These are phyloP conservation scores for Neocrepidodera transversa DNA, from an alignment of 2,888 invertebrate genomes.

Conservation along the genomic window DNA sequence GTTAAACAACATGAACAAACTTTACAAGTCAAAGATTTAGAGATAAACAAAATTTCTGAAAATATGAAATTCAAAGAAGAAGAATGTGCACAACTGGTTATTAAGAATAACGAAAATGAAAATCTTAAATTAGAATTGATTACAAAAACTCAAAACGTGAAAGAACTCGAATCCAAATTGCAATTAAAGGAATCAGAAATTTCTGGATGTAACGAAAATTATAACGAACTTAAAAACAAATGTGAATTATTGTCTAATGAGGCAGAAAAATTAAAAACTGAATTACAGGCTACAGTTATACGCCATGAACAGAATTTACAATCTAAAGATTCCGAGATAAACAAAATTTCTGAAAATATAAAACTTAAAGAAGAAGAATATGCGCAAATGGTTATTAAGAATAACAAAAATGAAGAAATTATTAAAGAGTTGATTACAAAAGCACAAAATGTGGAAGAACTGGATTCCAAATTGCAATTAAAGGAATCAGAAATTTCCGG, in stretches of 20 bases:
- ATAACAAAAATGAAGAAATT: slow-evolving; percentile 52
- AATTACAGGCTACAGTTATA: slow-evolving; percentile 40
- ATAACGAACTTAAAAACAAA: slow-evolving; percentile 45
- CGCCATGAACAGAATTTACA: slow-evolving; percentile 30
- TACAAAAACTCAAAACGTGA: slow-evolving; percentile 15
- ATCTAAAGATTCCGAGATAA: slow-evolving; percentile 16
- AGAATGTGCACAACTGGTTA: too few species aligned
- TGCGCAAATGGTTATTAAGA: too few species aligned
- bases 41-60: slow-evolving; percentile 20
- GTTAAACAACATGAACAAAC: slow-evolving; percentile 34
- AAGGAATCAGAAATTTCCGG: slow-evolving; percentile 61
- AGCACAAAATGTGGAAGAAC: slow-evolving; percentile 52
- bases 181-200: slow-evolving; percentile 59
- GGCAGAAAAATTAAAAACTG: slow-evolving; percentile 44
- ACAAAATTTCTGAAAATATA: slow-evolving; percentile 17
- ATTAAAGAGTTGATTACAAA: slow-evolving; percentile 4
- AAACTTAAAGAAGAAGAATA: slow-evolving; percentile 22
- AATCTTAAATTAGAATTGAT: slow-evolving; percentile 35
- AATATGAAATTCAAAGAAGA: slow-evolving; percentile 19
- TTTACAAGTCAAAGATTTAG: slow-evolving; percentile 17
- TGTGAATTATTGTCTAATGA: slow-evolving; percentile 41
- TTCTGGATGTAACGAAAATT: slow-evolving; percentile 56
- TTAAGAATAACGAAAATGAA: slow-evolving; percentile 54
- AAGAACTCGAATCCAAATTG: slow-evolving; percentile 56
- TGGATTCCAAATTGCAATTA: slow-evolving; percentile 48